phyloP scores from a whole-genome alignment of 37 sponge, comb jelly and placozoan genomes.

The Ephydatia muelleri region DNA sequence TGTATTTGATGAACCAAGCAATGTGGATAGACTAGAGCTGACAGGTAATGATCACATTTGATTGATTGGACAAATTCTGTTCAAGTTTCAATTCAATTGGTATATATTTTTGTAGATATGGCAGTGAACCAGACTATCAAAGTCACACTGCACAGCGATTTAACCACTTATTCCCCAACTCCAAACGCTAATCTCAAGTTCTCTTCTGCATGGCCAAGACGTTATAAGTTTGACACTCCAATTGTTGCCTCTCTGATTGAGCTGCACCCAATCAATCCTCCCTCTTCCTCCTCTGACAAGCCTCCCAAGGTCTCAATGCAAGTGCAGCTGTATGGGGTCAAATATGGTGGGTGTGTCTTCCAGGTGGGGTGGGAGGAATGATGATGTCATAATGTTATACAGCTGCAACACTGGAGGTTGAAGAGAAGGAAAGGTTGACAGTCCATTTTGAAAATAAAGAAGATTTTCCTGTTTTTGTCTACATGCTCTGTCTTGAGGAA shows the following conservation, averaged over 20 bases:
- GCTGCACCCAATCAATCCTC: conserved; percentile 9
- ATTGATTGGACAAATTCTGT: not conserved
- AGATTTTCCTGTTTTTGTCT: conserved; percentile 9
- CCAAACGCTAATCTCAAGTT: not conserved
- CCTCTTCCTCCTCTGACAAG: not conserved
- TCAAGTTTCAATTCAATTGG: too few relatives aligned
- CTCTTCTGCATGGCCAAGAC: conserved; percentile 23
- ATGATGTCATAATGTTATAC: not conserved
- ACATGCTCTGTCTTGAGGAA: conserved; percentile 49
- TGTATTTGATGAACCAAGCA: not conserved
- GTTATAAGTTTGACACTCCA: conserved; percentile 18
- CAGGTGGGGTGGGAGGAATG: not conserved
- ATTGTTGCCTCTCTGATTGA: conserved; percentile 33
- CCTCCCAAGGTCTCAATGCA: conserved; percentile 8
- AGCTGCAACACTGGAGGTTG: conserved; percentile 30
- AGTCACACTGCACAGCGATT: not conserved
- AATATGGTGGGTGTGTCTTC: conserved; percentile 18
- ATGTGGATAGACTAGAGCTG: not conserved
- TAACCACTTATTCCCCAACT: not conserved
- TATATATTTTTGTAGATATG: not conserved
- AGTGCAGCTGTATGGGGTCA: conserved; percentile 53
- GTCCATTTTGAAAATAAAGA: conserved; percentile 29
- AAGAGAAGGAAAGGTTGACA: conserved; percentile 22
- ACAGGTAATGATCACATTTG: not conserved
- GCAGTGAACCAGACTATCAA: not conserved